Evolutionary conservation across 2,888 invertebrate genomes (phyloP), one percentile per base, ranked within the genome.

Genomic region (Tenodera sinensis): DNA sequence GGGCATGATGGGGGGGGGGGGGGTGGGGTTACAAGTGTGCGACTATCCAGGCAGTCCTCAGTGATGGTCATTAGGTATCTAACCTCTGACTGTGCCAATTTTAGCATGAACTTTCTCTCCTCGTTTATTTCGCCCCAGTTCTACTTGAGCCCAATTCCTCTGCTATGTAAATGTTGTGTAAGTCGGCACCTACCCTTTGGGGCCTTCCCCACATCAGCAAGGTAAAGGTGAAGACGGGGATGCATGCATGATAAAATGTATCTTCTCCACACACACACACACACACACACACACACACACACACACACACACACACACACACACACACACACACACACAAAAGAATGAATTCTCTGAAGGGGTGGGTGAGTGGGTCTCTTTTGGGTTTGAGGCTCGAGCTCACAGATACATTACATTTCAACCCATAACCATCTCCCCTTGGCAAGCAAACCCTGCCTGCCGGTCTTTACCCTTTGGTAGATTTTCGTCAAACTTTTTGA

Each of bases 171-270:
- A 71, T 71, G 54, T 20, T 71, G 54, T 71, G 54, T 20, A 71
- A 71, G 54, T 20, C 54, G 25, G 54, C 25, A 71, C 54, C 54
- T 71, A 1, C 54, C 54, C 54, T 71, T 71, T 71, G 54, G 54
- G 54, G 54, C 54, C 54, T 54, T 15, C 54, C 54, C 20, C 54
- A 34, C 54, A 54, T 54, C 54, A 54, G 54, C 25, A 71, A 71
- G 54, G 83, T 83, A 28, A 84, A 84, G 84, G 84, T 27, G 28
- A 34, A 84, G 30, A 84, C 84, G 20, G 25, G 34, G 27, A 84
- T 84, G 84, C 84, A 84, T 84, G 84, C 84, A 84, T 84, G 84
- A 84, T 84, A 84, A 84, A 84, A 84, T 84, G 84, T 34, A 84
- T 34, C 84, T 84, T 34, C 84, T 12, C 20, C 54, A 20, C 84